Evolutionary conservation across 2,797 vertebrate species (phyloP), one percentile per base, ranked within the genome.

Genomic region (Crypturellus tataupa): DNA sequence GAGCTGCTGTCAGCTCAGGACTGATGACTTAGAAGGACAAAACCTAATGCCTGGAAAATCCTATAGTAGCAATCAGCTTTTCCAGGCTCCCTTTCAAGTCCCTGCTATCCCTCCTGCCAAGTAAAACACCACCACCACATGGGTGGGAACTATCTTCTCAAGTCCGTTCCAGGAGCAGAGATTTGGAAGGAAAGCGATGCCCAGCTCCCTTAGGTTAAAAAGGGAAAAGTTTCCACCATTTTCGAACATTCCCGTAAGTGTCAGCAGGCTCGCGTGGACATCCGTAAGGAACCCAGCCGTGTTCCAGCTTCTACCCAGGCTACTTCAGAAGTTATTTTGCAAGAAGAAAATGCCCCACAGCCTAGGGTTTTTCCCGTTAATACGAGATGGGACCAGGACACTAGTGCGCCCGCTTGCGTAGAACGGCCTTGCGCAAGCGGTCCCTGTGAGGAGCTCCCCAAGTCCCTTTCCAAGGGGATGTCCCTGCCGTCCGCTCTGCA

Each of bases 61-160:
- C 92, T 93, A 90, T 56, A 96, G 19, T 85, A 90, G 85, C 95
- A 94, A 96, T 96, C 94, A 96, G 94, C 94, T 94, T 97, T 96
- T 97, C 96, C 97, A 92, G 89, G 96, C 86, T 94, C 77, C 76
- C 93, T 95, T 96, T 97, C 95, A 96, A 93, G 93, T 93, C 88
- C 42, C 80, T 64, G 13, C 64, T 77, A 4, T 63, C 33, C 42
- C 65, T 76, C 91, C 46, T 91, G 97, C 97, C 97, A 97, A 98
- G 87, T 25, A 94, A 96, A 98, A 96, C 96, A 97, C 39, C 81
- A 65, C 91, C 90, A 87, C 70, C 33, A 72, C 60, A 85, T 63
- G 94, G 96, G 94, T 95, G 97, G 97, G 96, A 97, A 91, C 95
- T 81, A 79, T 90, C 96, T 97, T 87, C 79, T 13, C 40, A 72